Percentiles rank a stretch among this genome's conserved stretches.
Conservation (phyloP, 2,113 vertebrate species). For the Orycteropus afer region DNA sequence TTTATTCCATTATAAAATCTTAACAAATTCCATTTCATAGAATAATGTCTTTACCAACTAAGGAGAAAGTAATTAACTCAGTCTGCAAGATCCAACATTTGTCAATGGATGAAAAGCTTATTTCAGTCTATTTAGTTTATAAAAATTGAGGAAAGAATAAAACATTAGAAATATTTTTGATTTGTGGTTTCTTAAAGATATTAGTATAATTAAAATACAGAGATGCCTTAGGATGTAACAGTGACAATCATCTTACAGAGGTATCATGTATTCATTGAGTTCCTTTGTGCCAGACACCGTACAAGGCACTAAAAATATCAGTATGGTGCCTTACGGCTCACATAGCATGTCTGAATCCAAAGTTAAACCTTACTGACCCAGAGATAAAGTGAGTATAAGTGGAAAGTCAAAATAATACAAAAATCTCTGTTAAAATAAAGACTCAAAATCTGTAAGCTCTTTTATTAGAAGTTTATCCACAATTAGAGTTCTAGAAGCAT, state of each 20-base stretch:
- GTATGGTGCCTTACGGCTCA: neutral
- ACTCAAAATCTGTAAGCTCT: neutral
- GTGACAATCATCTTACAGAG: neutral
- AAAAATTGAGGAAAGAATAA: slow-evolving; percentile 21
- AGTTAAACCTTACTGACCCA: neutral
- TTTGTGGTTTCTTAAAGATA: neutral
- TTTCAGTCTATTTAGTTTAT: neutral
- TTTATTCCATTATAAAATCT: slow-evolving; percentile 1
- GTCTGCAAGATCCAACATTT: neutral
- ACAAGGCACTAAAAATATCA: neutral
- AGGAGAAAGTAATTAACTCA: neutral
- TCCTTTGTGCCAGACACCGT: neutral
- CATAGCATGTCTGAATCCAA: neutral
- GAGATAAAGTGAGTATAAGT: neutral
- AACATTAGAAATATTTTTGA: neutral
- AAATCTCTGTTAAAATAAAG: neutral
- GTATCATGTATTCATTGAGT: neutral
- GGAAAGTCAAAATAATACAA: neutral
- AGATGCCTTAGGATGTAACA: neutral
- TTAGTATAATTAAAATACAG: neutral
- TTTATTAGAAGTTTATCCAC: neutral
- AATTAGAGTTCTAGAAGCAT: neutral
- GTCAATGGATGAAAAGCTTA: neutral
- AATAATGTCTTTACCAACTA: neutral
- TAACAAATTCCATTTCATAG: neutral